Evolutionary conservation across 2,888 invertebrate species (phyloP).

Genomic region (Cerceris ruficornis): DNA sequence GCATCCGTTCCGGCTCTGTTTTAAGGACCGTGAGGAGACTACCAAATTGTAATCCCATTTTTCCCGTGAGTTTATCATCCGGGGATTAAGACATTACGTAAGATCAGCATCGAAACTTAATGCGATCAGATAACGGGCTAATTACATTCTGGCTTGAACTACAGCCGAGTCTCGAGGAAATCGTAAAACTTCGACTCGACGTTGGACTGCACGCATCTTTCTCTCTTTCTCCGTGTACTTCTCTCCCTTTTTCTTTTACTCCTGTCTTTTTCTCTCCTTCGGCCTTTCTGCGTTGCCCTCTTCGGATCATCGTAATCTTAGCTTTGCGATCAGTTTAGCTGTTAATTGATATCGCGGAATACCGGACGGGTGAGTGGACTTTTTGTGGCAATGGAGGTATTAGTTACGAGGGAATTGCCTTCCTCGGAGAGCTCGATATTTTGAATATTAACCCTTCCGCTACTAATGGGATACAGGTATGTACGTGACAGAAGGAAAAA

Average conservation of each 20-base stretch:
- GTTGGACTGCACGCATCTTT: too few species aligned
- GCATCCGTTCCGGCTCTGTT: neutral
- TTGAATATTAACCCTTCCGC: too few species aligned
- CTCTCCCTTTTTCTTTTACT: too few species aligned
- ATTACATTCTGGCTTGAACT: constrained; percentile 37
- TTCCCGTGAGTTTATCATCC: constrained; percentile 35
- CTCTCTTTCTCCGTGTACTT: too few species aligned
- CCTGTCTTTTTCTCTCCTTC: too few species aligned
- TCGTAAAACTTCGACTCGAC: constrained; percentile 36
- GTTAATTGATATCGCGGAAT: constrained; percentile 8
- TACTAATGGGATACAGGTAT: too few species aligned
- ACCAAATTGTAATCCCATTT: neutral
- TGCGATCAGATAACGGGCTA: constrained; percentile 48
- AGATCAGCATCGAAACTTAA: constrained; percentile 51
- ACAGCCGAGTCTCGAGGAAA: constrained; percentile 45
- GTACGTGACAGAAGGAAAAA: too few species aligned
- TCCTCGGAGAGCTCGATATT: too few species aligned
- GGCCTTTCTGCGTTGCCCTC: constrained; percentile 12
- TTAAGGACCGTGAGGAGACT: neutral
- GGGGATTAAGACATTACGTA: constrained; percentile 35
- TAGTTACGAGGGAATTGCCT: too few species aligned
- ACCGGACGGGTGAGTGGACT: constrained; percentile 7
- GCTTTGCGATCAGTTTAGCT: neutral
- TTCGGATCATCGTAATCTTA: constrained; percentile 33
- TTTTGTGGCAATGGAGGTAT: neutral